Percentiles rank a stretch among this genome's conserved stretches.
phyloP scores from a whole-genome alignment of 2,113 vertebrate genomes.

The Crotophaga sulcirostris region DNA sequence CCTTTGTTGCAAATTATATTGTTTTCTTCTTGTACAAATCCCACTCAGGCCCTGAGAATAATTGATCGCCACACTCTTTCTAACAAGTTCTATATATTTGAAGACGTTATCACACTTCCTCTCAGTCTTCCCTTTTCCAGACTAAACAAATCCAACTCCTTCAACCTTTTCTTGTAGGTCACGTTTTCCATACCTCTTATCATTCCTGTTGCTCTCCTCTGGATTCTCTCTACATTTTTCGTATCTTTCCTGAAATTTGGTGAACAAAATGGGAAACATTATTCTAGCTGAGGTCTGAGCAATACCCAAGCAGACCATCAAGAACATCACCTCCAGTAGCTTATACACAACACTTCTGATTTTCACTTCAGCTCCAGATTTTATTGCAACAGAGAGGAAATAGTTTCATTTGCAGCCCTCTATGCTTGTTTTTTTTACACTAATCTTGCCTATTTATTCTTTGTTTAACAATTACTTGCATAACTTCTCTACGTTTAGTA shows the following conservation, averaged over 20 bases:
- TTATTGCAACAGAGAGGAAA: background rate
- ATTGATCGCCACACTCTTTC: background rate
- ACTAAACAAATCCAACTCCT: conserved; percentile 63
- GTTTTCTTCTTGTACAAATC: conserved; percentile 18
- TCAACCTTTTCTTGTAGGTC: conserved; percentile 56
- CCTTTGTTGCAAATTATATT: background rate
- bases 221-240: conserved; percentile 19
- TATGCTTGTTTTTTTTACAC: background rate
- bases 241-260: conserved; percentile 10
- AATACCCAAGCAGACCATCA: background rate
- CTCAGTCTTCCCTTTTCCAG: conserved; percentile 42
- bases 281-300: background rate
- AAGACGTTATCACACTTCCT: conserved; percentile 48
- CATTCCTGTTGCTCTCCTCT: conserved; percentile 8
- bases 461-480: background rate
- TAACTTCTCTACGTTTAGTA: background rate
- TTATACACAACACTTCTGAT: background rate
- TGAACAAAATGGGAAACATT: background rate
- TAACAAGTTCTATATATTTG: conserved; percentile 45
- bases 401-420: background rate
- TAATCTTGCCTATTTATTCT: background rate
- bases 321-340: background rate
- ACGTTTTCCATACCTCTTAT: conserved; percentile 49
- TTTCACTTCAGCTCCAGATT: background rate
- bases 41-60: conserved; percentile 12